phyloP scores from a whole-genome alignment of 2,888 invertebrate species.

The Limenitis camilla region DNA sequence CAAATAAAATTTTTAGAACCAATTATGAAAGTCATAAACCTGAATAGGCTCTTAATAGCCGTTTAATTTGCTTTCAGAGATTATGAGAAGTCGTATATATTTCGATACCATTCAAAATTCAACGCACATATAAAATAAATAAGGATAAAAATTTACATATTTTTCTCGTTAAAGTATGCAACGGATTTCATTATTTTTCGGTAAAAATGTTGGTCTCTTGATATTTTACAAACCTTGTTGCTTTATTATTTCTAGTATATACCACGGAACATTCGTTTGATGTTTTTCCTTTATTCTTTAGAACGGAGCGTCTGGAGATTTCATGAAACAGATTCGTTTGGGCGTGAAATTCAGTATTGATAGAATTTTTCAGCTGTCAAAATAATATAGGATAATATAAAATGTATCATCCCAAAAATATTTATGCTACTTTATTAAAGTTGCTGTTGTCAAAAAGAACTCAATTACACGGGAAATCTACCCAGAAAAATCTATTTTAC shows the following conservation, averaged over 20 bases:
- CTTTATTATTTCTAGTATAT: constrained; percentile 7
- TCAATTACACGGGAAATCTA: too few relatives aligned
- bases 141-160: neutral
- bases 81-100: too few relatives aligned
- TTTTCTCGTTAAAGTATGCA: constrained; percentile 1
- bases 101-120: neutral
- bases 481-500: too few relatives aligned
- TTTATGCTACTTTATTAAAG: neutral
- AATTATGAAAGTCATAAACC: too few relatives aligned
- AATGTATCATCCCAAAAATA: neutral
- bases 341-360: constrained; percentile 1
- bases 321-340: constrained; percentile 2
- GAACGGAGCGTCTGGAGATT: constrained; percentile 1
- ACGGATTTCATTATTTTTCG: constrained; percentile 8
- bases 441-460: too few relatives aligned
- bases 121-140: neutral
- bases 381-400: neutral
- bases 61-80: too few relatives aligned
- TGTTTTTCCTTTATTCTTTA: constrained; percentile 9
- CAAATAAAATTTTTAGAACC: too few relatives aligned
- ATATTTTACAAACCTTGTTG: constrained; percentile 9
- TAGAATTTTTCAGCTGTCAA: neutral
- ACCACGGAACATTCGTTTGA: constrained; percentile 1
- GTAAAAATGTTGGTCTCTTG: constrained; percentile 3
- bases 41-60: too few relatives aligned